Base-by-base conservation (phyloP, 2,888 invertebrate species). In the Idaea straminata region DNA sequence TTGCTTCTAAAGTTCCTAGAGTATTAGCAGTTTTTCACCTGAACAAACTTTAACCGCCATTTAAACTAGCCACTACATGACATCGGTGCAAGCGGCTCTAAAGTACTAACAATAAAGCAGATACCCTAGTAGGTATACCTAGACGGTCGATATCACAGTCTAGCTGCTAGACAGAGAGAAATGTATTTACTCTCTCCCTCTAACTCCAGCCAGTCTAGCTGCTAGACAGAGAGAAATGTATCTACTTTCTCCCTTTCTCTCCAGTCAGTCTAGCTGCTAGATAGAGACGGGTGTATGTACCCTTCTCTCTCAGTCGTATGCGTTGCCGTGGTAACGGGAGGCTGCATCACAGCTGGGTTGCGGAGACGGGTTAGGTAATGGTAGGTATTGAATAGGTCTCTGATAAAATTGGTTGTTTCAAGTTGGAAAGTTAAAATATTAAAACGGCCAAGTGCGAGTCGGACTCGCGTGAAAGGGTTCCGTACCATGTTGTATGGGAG, bases 311-410 rank as follows among this genome's bases (percentile, higher is more conserved):
- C 66, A 62, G 65, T 61, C 62, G 63, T 61, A 59, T 36, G 61
- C 66, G 81, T 85, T 70, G 73, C 71, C 74, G 82, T 82, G 75
- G 73, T 74, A 76, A 84, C 83, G 66, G 64, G 66, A 62, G 61
- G 69, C 66, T 58, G 57, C 61, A 36, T 15, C 13, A 10, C 47
- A 13, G 47, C 47, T 47, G 7, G 47, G 13, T 36, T 36, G 10
- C 36, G 36, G 5, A 0, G 47, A 34, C 61, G 57, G 15, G 57
- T 10, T 35, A 57, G 15, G 15, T 36, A 15, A 13, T 63, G 25
- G 25, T 25, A 25, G 25, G 25, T 25, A 25, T 3, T 25, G 25
- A 25, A 25, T 25, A 25, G 25, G 25, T 25, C 25, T 25, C 3
- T 25, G 25, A 3, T 25, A 25, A 25, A 25, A 25, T 25, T 25